phyloP scores from a whole-genome alignment of 2,888 invertebrate genomes.

The Chloromyia formosa region DNA sequence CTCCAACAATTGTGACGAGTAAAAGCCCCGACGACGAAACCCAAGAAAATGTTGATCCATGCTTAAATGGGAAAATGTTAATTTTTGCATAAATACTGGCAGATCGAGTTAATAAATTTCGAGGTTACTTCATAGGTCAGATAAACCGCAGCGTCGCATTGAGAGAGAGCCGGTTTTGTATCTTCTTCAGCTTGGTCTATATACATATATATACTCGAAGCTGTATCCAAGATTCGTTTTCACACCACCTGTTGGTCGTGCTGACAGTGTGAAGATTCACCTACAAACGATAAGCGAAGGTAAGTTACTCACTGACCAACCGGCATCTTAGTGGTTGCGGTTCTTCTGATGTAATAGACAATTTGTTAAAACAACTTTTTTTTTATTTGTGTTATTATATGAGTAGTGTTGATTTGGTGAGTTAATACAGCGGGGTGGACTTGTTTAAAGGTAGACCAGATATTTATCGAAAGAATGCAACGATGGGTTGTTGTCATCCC shows the following conservation, averaged over 20 bases:
- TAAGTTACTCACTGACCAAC: not conserved
- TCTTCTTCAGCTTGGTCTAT: not conserved
- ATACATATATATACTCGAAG: not conserved
- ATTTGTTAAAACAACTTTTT: not conserved
- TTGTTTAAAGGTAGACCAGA: conserved; percentile 35
- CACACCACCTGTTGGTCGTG: not conserved
- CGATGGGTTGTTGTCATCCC: not conserved
- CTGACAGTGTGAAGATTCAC: conserved; percentile 2
- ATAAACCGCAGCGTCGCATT: conserved; percentile 17
- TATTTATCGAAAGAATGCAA: conserved; percentile 16
- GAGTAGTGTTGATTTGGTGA: not conserved
- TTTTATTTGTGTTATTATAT: not conserved
- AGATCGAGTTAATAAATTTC: conserved; percentile 40
- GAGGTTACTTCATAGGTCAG: conserved; percentile 47
- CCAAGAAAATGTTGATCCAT: too few relatives aligned
- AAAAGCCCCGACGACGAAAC: too few relatives aligned
- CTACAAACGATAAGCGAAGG: not conserved
- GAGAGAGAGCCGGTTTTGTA: conserved; percentile 30
- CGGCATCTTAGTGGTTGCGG: not conserved
- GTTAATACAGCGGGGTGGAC: not conserved
- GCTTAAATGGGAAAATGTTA: conserved; percentile 37
- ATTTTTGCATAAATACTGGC: conserved; percentile 43
- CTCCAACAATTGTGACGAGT: too few relatives aligned
- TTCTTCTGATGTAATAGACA: conserved; percentile 23
- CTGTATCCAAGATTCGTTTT: too few relatives aligned